phyloP scores from a whole-genome alignment of 2,888 invertebrate species.

The Brassicogethes aeneus region DNA sequence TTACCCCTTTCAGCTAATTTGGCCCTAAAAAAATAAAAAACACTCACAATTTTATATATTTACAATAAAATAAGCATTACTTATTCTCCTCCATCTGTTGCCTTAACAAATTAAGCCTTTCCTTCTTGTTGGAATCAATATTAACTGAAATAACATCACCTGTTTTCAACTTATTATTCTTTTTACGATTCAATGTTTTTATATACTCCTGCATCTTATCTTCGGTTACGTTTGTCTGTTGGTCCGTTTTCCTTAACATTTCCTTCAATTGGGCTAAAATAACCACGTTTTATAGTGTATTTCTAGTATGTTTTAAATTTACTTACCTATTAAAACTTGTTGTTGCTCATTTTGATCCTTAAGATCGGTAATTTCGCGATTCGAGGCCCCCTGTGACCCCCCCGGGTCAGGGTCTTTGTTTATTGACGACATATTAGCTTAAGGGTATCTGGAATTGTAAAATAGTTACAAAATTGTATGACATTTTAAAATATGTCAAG shows the following conservation, averaged over 20 bases:
- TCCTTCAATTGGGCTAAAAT: constrained; percentile 36
- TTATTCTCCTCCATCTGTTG: constrained; percentile 49
- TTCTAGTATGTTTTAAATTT: neutral
- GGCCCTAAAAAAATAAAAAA: constrained; percentile 32
- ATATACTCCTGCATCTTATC: constrained; percentile 41
- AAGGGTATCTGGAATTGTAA: neutral
- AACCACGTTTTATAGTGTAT: neutral
- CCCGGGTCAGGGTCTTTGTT: constrained; percentile 28
- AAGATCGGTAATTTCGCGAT: constrained; percentile 31
- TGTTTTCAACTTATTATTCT: constrained; percentile 22
- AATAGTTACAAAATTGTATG: neutral
- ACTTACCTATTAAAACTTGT: constrained; percentile 29
- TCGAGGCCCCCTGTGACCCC: constrained; percentile 18
- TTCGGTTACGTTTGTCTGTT: constrained; percentile 33
- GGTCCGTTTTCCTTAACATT: constrained; percentile 37
- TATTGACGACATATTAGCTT: neutral
- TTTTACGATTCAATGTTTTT: constrained; percentile 35
- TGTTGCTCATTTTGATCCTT: constrained; percentile 39
- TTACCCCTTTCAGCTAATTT: constrained; percentile 46
- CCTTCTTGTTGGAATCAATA: constrained; percentile 44
- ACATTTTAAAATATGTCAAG: neutral
- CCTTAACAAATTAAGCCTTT: constrained; percentile 40
- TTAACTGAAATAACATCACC: constrained; percentile 23
- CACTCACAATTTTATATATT: constrained; percentile 2
- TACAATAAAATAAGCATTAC: constrained; percentile 17